phyloP scores from a whole-genome alignment of 2,113 vertebrate species.

The Aplodontia rufa region DNA sequence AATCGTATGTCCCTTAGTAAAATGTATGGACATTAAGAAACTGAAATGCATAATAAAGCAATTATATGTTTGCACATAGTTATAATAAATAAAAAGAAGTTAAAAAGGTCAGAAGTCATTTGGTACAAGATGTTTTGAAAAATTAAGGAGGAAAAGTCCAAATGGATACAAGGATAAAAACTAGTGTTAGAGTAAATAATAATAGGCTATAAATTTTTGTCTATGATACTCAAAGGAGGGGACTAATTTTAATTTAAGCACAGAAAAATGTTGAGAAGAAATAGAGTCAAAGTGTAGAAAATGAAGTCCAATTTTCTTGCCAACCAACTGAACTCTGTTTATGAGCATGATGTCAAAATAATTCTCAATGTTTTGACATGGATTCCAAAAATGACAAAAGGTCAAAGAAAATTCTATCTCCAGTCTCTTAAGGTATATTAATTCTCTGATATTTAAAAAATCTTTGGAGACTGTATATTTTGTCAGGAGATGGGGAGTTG shows the following conservation, averaged over 20 bases:
- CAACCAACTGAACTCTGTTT: neutral
- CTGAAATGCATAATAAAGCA: neutral
- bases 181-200: neutral
- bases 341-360: neutral
- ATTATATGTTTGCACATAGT: conserved; percentile 3
- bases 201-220: neutral
- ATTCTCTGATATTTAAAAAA: neutral
- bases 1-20: neutral
- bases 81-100: neutral
- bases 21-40: neutral
- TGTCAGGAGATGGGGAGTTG: neutral
- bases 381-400: neutral
- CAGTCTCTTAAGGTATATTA: neutral
- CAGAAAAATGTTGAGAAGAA: neutral
- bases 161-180: neutral
- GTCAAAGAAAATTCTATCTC: neutral
- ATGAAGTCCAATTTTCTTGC: neutral
- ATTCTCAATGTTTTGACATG: neutral
- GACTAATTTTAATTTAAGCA: neutral
- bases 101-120: neutral
- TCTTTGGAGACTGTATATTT: neutral
- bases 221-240: neutral
- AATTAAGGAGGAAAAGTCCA: neutral
- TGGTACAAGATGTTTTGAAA: neutral
- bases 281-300: neutral